A percentile compares a stretch with the other conserved stretches of the same genome.
These are phyloP conservation scores for Sicus ferrugineus DNA, from an alignment of 2,888 invertebrate species.

Conservation along the genomic window DNA sequence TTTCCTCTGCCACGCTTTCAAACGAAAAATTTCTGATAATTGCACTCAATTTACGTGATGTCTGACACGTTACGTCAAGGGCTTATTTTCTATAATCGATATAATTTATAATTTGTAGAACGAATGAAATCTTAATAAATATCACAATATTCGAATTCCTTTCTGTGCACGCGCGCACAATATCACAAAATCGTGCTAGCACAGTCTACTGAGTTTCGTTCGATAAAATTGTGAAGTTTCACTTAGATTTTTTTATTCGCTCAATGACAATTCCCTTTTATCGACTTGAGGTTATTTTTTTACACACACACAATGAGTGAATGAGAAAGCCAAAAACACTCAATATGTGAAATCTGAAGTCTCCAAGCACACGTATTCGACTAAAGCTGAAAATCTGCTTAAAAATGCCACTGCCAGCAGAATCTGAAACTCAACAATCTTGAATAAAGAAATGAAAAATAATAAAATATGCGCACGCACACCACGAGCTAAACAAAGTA, in stretches of 20 bases:
- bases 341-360: constrained; percentile 58
- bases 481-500: neutral
- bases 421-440: too few relatives aligned
- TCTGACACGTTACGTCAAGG: neutral
- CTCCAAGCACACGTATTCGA: constrained; percentile 60
- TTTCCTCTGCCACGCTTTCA: neutral
- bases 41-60: neutral
- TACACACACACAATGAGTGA: constrained; percentile 37
- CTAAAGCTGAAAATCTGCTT: constrained; percentile 45
- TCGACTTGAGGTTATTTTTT: constrained; percentile 6
- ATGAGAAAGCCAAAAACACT: constrained; percentile 40
- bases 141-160: neutral
- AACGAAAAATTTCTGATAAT: too few relatives aligned
- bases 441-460: neutral
- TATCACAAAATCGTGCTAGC: neutral
- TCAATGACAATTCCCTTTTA: constrained; percentile 19
- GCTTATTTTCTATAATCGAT: constrained; percentile 2
- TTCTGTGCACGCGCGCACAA: constrained; percentile 7
- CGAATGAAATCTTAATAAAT: neutral
- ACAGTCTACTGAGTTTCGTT: too few relatives aligned
- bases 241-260: constrained; percentile 10
- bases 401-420: constrained; percentile 41
- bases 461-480: constrained; percentile 10
- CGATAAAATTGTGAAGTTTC: too few relatives aligned
- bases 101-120: neutral